phyloP scores from a whole-genome alignment of 2,797 vertebrate genomes.

The Myotis pilosus region DNA sequence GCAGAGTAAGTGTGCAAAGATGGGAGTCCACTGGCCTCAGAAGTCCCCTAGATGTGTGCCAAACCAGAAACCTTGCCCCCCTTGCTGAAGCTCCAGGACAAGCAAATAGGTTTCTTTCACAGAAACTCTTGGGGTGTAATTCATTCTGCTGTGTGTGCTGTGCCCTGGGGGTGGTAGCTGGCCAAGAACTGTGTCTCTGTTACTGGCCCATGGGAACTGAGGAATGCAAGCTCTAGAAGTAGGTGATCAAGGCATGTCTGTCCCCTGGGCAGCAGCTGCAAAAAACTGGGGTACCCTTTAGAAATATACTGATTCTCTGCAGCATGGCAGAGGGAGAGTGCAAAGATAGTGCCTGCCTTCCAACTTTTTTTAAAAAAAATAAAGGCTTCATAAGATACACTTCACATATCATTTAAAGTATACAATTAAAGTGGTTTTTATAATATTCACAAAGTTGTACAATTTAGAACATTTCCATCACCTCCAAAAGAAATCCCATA shows the following conservation, averaged over 20 bases:
- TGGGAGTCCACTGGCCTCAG: not conserved
- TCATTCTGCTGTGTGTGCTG: not conserved
- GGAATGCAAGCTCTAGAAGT: not conserved
- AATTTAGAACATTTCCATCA: constrained; percentile 19
- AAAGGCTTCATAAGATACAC: constrained; percentile 4
- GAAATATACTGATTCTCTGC: not conserved
- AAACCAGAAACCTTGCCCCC: not conserved
- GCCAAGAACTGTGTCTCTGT: not conserved
- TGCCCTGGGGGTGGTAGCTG: not conserved
- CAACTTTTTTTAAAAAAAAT: not conserved
- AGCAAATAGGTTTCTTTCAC: not conserved
- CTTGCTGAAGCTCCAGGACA: not conserved
- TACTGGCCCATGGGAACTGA: not conserved
- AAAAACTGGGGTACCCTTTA: not conserved
- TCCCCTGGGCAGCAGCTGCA: not conserved
- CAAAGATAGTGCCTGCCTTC: not conserved
- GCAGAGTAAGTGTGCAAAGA: not conserved
- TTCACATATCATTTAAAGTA: not conserved
- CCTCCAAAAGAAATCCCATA: not conserved
- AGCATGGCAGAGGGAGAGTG: not conserved
- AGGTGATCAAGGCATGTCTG: not conserved
- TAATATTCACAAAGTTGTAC: not conserved
- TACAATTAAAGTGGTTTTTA: not conserved
- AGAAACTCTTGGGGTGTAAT: not conserved
- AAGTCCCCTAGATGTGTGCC: not conserved